These are phyloP conservation scores for Diloba caeruleocephala DNA, from an alignment of 2,888 invertebrate species.

Conservation along the genomic window DNA sequence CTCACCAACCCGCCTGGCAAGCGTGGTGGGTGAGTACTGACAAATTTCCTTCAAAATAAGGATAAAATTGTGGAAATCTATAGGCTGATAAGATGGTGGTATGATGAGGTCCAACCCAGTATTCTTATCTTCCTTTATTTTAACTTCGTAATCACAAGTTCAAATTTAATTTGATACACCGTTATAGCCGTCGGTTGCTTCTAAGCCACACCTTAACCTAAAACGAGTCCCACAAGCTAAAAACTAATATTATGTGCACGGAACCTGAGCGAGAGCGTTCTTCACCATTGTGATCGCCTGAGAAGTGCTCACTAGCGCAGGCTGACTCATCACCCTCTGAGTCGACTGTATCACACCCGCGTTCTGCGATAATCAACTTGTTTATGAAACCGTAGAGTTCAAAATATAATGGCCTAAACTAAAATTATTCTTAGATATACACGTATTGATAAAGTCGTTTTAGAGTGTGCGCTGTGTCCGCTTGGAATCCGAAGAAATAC, in stretches of 20 bases:
- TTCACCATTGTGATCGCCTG: constrained; percentile 81
- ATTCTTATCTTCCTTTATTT: too few relatives aligned
- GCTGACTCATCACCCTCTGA: constrained; percentile 79
- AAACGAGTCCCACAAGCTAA: constrained; percentile 45
- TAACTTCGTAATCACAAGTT: too few relatives aligned
- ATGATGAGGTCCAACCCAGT: too few relatives aligned
- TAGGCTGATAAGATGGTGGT: too few relatives aligned
- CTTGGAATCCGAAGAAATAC: neutral
- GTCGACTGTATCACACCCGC: constrained; percentile 85
- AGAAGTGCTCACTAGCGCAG: constrained; percentile 80
- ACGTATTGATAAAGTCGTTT: constrained; percentile 4
- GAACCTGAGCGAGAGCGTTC: constrained; percentile 66
- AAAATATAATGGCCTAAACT: constrained; percentile 4
- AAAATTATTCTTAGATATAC: neutral
- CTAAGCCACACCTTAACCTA: constrained; percentile 6
- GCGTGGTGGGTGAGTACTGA: too few relatives aligned
- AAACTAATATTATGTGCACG: constrained; percentile 56
- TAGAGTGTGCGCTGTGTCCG: constrained; percentile 2
- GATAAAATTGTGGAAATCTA: too few relatives aligned
- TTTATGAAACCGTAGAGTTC: constrained; percentile 21
- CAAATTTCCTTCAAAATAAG: too few relatives aligned
- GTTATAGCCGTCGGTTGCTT: neutral
- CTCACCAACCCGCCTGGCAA: too few relatives aligned
- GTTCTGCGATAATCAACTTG: constrained; percentile 70
- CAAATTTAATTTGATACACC: too few relatives aligned